These are phyloP conservation scores for Calliphora vicina DNA, from an alignment of 1,140 invertebrate genomes.

Conservation along the genomic window DNA sequence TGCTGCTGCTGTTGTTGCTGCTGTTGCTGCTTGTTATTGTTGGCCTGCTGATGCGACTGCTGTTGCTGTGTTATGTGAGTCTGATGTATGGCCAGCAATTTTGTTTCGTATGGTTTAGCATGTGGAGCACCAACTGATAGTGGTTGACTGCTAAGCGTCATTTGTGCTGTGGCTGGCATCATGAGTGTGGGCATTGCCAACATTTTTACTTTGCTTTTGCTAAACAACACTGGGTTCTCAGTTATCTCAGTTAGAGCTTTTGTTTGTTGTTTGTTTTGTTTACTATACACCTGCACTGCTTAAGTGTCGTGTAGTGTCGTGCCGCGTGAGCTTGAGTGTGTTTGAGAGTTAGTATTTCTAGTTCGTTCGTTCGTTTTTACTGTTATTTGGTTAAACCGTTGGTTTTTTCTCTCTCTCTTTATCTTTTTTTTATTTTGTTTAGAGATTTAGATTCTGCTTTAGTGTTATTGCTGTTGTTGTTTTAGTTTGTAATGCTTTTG, in stretches of 20 bases:
- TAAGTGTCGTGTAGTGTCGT: neutral
- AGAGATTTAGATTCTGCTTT: neutral
- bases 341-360: neutral
- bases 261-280: neutral
- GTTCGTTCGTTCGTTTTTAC: neutral
- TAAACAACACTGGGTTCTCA: neutral
- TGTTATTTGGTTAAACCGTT: neutral
- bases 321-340: neutral
- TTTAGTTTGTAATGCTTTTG: conserved; percentile 20
- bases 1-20: conserved; percentile 52
- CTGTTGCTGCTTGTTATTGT: conserved; percentile 46
- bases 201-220: conserved; percentile 48
- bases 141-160: conserved; percentile 61
- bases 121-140: conserved; percentile 54
- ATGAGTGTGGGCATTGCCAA: conserved; percentile 63
- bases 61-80: conserved; percentile 58
- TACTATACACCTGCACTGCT: neutral
- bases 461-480: neutral
- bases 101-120: conserved; percentile 60
- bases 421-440: neutral
- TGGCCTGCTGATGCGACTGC: conserved; percentile 48
- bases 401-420: neutral
- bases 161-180: conserved; percentile 63
- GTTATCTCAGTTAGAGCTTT: neutral
- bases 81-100: conserved; percentile 61